Conservation (phyloP, 2,113 vertebrate genomes). For the Mormyrus iriodes region DNA sequence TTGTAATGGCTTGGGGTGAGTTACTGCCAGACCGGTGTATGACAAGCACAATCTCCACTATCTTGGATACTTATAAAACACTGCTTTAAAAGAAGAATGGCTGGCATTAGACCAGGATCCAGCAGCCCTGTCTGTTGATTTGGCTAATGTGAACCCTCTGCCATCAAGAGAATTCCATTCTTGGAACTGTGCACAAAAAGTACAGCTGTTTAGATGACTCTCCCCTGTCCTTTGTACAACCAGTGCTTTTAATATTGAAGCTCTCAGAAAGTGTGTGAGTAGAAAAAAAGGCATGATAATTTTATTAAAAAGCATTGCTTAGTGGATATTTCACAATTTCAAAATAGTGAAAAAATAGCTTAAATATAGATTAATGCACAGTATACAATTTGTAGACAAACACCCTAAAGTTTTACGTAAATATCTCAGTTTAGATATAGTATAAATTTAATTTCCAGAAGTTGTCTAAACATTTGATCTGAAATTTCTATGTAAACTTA, state of each 20-base stretch:
- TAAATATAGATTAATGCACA: not conserved
- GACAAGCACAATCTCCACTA: not conserved
- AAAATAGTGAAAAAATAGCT: not conserved
- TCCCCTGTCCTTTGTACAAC: not conserved
- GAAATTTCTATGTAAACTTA: not conserved
- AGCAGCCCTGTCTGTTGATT: not conserved
- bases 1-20: not conserved
- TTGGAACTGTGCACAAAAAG: not conserved
- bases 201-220: not conserved
- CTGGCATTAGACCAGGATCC: not conserved
- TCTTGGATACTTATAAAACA: not conserved
- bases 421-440: not conserved
- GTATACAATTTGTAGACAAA: not conserved
- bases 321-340: not conserved
- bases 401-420: not conserved
- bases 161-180: not conserved
- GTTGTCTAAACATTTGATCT: not conserved
- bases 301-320: not conserved
- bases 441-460: not conserved
- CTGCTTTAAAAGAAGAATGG: not conserved
- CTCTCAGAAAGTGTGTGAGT: slow-evolving; percentile 9
- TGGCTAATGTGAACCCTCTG: not conserved
- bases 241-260: not conserved
- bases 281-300: not conserved
- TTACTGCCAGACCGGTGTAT: not conserved